Evolutionary conservation across 2,113 vertebrate genomes (phyloP), one percentile per base, ranked within the genome.

Genomic region (Catharus minimus): DNA sequence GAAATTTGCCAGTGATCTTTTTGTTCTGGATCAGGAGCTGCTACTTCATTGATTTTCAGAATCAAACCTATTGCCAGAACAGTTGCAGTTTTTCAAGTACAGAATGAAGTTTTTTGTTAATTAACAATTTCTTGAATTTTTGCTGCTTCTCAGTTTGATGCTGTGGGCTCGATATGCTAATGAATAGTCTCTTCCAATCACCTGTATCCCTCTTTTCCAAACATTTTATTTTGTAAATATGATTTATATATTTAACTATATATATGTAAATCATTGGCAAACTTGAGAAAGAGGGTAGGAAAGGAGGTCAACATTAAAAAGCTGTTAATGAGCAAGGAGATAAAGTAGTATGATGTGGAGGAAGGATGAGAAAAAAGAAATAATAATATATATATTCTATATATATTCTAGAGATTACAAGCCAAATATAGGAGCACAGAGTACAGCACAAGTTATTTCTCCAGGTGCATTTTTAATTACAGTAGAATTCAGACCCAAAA

Each of bases 1-100:
- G 26, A 82, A 61, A 83, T 55, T 50, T 0, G 0, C 23, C 61
- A 68, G 32, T 1, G 0, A 49, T 16, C 15, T 55, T 33, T 83
- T 47, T 53, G 30, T 18, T 69, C 44, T 64, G 21, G 53, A 80
- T 5, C 15, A 75, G 68, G 27, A 93, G 24, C 8, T 57, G 49
- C n/a, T 47, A 28, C 33, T 78, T 75, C 38, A 38, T 2, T 26
- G 49, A 44, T 46, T 58, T 92, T 84, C 26, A 27, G 33, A 86
- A 81, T 27, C 36, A 67, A 74, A 75, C 13, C 30, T 49, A 36
- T 11, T 64, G 41, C 41, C 44, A 86, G 22, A 3, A 6, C 12
- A 62, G 22, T 5, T 81, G 38, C 27, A n/a, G 7, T n/a, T 78
- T 88, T 44, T 26, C 44, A 44, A 62, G 24, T 12, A 73, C 9